Evolutionary conservation across 2,797 vertebrate species (phyloP), one percentile per base, ranked within the genome.

Genomic region (Anomalospiza imberbis): DNA sequence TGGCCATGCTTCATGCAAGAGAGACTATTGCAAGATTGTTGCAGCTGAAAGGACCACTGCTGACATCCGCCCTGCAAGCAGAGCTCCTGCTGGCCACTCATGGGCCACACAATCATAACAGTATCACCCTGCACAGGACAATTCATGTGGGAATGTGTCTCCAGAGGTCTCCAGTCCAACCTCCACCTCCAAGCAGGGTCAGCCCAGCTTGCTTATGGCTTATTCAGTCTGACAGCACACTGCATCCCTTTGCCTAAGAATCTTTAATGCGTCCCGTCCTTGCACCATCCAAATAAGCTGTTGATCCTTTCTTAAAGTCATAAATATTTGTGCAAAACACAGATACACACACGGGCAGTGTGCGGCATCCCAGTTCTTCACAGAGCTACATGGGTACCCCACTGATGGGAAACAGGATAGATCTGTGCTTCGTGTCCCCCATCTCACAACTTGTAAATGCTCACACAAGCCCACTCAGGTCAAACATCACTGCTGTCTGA

Each of bases 31-130:
- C 31, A 67, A 42, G 31, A 92, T 17, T 44, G 13, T 0, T 29
- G 47, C 34, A 73, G 48, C 47, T 10, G 2, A 75, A 67, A 1
- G 14, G 55, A 91, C 6, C 1, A 1, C 13, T 85, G 40, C 55
- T 70, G 36, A 66, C 1, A 3, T 13, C 14, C 44, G 51, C 36
- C 18, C 60, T 36, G 67, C 38, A 68, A 40, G 60, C 40, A 68
- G 40, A 68, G 32, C 3, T 83, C 57, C 42, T 29, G n/a, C 47
- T 32, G 22, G 55, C 16, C 24, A 18, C 26, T 32, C 55, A 48
- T 0, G 0, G 60, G 57, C 53, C 10, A 45, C 28, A 28, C 1
- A 2, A 8, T 15, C 2, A 0, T n/a, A 66, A 42, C 0, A 2
- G 19, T 6, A 38, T 36, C 76, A 58, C 47, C 24, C 25, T n/a